These are phyloP conservation scores for Andrena minutula DNA, from an alignment of 2,888 invertebrate genomes.

Conservation along the genomic window DNA sequence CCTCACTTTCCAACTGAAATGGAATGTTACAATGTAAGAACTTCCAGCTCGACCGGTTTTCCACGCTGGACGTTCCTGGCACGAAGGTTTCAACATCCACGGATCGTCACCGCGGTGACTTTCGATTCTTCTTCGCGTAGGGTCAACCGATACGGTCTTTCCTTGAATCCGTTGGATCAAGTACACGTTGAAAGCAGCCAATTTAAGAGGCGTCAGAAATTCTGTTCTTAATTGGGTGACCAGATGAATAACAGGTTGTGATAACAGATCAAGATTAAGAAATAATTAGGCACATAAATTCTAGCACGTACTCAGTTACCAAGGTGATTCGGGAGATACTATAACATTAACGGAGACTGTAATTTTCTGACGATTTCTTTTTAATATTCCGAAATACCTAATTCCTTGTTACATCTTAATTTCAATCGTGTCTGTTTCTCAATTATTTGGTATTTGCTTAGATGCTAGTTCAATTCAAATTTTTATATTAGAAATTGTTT, in stretches of 20 bases:
- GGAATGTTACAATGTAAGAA: constrained; percentile 63
- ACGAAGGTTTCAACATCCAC: constrained; percentile 51
- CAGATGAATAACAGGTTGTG: no score
- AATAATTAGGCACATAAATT: background rate
- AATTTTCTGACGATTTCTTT: no score
- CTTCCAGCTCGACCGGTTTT: constrained; percentile 67
- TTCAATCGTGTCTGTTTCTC: background rate
- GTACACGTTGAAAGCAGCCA: background rate
- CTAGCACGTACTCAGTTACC: background rate
- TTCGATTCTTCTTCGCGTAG: constrained; percentile 47
- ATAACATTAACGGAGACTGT: no score
- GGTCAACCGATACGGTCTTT: constrained; percentile 12
- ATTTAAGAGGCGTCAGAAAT: background rate
- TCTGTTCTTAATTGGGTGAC: background rate
- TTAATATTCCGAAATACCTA: no score
- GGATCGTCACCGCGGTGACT: constrained; percentile 43
- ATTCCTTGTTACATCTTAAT: no score
- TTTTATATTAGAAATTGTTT: no score
- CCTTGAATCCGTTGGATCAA: background rate
- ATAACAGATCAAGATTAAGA: background rate
- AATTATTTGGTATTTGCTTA: background rate
- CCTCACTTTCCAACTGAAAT: constrained; percentile 59
- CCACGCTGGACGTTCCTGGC: constrained; percentile 55
- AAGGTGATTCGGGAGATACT: background rate
- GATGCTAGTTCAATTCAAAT: no score